Evolutionary conservation across 1,140 invertebrate genomes (phyloP).

Genomic region (Drosophila bocqueti): DNA sequence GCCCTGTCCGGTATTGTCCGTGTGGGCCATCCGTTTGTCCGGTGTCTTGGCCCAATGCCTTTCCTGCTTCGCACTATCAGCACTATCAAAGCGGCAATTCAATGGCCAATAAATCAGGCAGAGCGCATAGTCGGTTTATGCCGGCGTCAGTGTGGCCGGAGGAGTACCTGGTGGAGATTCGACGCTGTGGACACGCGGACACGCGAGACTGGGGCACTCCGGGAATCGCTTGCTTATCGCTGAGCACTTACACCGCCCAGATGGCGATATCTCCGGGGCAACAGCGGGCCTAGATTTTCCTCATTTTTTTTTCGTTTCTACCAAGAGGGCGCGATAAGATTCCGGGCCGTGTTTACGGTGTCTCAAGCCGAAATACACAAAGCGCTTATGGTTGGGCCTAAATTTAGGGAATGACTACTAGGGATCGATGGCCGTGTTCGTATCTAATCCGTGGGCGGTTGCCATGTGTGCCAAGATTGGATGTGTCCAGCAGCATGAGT

Average conservation of each 20-base stretch:
- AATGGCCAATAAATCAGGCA: conserved; percentile 69
- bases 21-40: background rate
- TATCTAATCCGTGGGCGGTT: conserved; percentile 32
- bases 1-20: conserved; percentile 1
- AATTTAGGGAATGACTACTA: conserved; percentile 11
- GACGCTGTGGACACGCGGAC: background rate
- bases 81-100: conserved; percentile 36
- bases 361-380: conserved; percentile 15
- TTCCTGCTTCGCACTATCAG: conserved; percentile 50
- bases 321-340: conserved; percentile 29
- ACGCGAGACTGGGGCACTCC: conserved; percentile 14
- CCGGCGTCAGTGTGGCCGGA: conserved; percentile 3
- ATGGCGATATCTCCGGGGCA: conserved; percentile 22
- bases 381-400: conserved; percentile 1
- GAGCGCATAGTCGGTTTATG: conserved; percentile 15
- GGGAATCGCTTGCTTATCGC: conserved; percentile 30
- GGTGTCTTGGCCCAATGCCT: conserved; percentile 37
- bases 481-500: conserved; percentile 11
- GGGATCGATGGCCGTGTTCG: conserved; percentile 13
- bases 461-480: conserved; percentile 24
- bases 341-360: conserved; percentile 2
- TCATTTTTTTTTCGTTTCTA: background rate
- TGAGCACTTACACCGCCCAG: conserved; percentile 26
- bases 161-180: conserved; percentile 6
- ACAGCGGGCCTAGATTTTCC: conserved; percentile 21